Evolutionary conservation across 1,140 invertebrate genomes (phyloP).

Genomic region (Gonioctena quinquepunctata): DNA sequence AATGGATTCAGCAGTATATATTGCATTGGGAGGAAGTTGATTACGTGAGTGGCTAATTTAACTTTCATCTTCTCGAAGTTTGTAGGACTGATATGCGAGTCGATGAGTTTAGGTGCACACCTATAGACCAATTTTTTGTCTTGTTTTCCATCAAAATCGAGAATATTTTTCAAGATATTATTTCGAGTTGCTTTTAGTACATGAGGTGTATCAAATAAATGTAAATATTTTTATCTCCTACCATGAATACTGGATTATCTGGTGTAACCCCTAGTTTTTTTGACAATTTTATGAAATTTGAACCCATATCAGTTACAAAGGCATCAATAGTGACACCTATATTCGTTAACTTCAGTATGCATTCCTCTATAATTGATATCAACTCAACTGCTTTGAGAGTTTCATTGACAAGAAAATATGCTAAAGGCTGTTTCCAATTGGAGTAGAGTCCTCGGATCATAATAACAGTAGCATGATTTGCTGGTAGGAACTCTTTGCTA

Average conservation of each 20-base stretch:
- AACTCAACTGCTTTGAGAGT: background rate
- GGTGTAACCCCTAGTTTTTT: background rate
- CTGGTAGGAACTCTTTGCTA: slow-evolving; percentile 8
- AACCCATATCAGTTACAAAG: too few species aligned
- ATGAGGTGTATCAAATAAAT: background rate
- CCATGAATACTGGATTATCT: slow-evolving; percentile 6
- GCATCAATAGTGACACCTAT: too few species aligned
- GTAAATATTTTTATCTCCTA: background rate
- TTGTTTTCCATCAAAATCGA: background rate
- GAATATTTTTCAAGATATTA: slow-evolving; percentile 2
- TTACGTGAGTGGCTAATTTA: slow-evolving; percentile 4
- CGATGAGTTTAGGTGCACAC: slow-evolving; percentile 17
- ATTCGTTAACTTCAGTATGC: too few species aligned
- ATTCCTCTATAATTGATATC: background rate
- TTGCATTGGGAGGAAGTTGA: slow-evolving; percentile 5
- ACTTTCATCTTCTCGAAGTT: slow-evolving; percentile 18
- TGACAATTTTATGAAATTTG: slow-evolving; percentile 1
- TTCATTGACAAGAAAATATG: slow-evolving; percentile 15
- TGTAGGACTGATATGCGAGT: slow-evolving; percentile 9
- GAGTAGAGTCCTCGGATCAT: slow-evolving; percentile 20
- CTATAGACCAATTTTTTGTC: slow-evolving; percentile 17
- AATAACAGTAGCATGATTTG: slow-evolving; percentile 10
- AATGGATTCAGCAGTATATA: background rate
- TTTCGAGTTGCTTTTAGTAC: slow-evolving; percentile 14
- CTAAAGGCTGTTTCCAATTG: slow-evolving; percentile 21